phyloP scores from a whole-genome alignment of 2,797 vertebrate genomes.

The Sebastiscus tertius region DNA sequence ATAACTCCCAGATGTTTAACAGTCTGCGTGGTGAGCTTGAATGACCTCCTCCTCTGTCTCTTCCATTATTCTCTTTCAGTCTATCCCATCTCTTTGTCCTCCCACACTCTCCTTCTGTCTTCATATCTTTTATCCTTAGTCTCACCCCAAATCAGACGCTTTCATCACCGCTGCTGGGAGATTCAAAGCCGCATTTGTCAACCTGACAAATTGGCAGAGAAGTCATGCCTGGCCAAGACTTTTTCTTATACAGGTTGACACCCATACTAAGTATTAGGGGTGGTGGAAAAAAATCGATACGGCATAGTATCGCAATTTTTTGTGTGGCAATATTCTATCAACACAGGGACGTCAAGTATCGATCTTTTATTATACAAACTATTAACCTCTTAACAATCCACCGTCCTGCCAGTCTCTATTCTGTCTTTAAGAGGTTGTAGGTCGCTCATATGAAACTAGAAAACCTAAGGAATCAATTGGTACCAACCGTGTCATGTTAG shows the following conservation, averaged over 20 bases:
- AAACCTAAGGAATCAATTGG: too few species aligned
- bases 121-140: conserved; percentile 24
- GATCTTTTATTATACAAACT: too few species aligned
- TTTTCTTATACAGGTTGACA: not conserved
- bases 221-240: not conserved
- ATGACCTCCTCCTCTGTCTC: conserved; percentile 3
- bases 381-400: too few species aligned
- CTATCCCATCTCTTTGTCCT: conserved; percentile 4
- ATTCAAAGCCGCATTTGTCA: conserved; percentile 11
- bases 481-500: too few species aligned
- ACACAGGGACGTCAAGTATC: too few species aligned
- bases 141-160: conserved; percentile 16
- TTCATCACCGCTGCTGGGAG: conserved; percentile 36
- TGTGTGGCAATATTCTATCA: too few species aligned
- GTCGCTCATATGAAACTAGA: too few species aligned
- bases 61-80: conserved; percentile 34
- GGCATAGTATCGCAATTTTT: too few species aligned
- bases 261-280: not conserved
- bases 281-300: too few species aligned
- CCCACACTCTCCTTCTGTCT: conserved; percentile 16
- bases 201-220: conserved; percentile 4
- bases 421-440: too few species aligned
- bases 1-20: conserved; percentile 26
- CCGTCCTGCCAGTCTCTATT: too few species aligned
- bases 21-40: not conserved